Conservation (phyloP, 2,113 vertebrate species). For the Collichthys lucidus region DNA sequence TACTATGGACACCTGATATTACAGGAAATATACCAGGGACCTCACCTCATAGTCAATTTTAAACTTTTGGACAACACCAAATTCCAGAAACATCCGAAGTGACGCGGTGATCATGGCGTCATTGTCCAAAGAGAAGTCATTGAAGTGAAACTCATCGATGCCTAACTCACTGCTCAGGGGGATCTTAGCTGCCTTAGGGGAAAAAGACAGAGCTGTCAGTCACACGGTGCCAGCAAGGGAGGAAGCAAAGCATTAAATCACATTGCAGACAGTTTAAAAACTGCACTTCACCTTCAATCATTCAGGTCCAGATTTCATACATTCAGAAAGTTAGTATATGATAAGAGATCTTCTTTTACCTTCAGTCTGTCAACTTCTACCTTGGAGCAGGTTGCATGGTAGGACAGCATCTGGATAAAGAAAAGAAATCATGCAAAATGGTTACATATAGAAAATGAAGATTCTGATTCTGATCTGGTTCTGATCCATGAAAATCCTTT, state of each 20-base stretch:
- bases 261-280: neutral
- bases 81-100: slow-evolving; percentile 86
- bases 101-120: slow-evolving; percentile 87
- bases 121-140: slow-evolving; percentile 87
- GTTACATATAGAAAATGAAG: neutral
- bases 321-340: neutral
- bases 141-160: slow-evolving; percentile 86
- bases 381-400: slow-evolving; percentile 87
- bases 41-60: slow-evolving; percentile 87
- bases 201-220: slow-evolving; percentile 57
- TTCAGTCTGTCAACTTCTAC: slow-evolving; percentile 87
- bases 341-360: slow-evolving; percentile 70
- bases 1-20: neutral
- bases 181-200: slow-evolving; percentile 84
- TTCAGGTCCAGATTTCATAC: slow-evolving; percentile 13
- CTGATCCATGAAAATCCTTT: neutral
- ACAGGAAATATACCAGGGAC: neutral
- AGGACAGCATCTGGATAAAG: slow-evolving; percentile 85
- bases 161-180: slow-evolving; percentile 84
- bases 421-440: slow-evolving; percentile 15
- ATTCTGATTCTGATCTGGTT: neutral
- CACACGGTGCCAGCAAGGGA: slow-evolving; percentile 4
- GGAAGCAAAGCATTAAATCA: neutral
- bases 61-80: slow-evolving; percentile 85
- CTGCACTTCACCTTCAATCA: slow-evolving; percentile 8